Conservation (phyloP, 2,113 vertebrate genomes). For the Melospiza melodia region DNA sequence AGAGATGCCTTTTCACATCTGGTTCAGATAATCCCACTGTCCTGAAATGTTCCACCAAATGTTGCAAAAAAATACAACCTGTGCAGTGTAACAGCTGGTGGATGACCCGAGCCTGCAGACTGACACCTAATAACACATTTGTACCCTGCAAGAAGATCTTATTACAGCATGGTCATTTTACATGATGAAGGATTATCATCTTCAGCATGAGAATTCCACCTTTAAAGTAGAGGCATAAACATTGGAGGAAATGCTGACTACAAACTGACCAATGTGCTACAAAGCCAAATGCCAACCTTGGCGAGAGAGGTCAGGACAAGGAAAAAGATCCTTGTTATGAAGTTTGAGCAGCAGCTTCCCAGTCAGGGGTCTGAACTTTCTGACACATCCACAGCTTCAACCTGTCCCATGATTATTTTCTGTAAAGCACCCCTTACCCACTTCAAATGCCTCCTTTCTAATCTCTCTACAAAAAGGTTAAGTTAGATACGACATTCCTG, state of each 20-base stretch:
- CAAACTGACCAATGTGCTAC: not conserved
- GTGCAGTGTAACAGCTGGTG: conserved; percentile 66
- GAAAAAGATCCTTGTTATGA: not conserved
- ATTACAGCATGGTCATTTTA: conserved; percentile 67
- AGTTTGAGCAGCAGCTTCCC: not conserved
- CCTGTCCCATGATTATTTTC: not conserved
- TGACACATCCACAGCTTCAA: not conserved
- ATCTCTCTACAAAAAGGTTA: not conserved
- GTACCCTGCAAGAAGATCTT: conserved; percentile 63
- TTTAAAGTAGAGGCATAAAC: conserved; percentile 34
- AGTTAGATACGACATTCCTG: not conserved
- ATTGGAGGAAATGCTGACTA: not conserved
- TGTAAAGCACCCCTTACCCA: not conserved
- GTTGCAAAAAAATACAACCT: conserved; percentile 76
- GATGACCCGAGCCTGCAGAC: conserved; percentile 57
- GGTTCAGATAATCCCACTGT: conserved; percentile 72
- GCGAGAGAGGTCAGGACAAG: not conserved
- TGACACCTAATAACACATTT: conserved; percentile 68
- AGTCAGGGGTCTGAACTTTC: not conserved
- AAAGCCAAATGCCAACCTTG: not conserved
- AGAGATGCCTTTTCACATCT: conserved; percentile 77
- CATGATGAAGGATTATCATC: conserved; percentile 56
- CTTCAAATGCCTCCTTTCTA: not conserved
- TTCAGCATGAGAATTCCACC: conserved; percentile 34
- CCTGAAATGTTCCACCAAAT: conserved; percentile 79